Conservation (phyloP, 2,888 invertebrate genomes). For the Deroplatys truncata region DNA sequence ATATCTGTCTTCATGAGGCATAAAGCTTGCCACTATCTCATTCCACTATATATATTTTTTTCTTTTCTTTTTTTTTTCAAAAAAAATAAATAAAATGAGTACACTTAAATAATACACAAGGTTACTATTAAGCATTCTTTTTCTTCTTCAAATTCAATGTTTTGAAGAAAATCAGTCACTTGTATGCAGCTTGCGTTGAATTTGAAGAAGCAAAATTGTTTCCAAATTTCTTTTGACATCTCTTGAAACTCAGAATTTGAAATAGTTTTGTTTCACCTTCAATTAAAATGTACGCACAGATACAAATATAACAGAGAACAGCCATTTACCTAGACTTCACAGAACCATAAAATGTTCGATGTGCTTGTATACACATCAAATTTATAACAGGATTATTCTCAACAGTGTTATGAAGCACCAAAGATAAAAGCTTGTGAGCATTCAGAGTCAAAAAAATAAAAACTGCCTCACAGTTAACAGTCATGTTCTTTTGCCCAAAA, state of each 20-base stretch:
- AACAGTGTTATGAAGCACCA: slow-evolving; percentile 24
- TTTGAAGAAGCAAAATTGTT: background rate
- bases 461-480: slow-evolving; percentile 1
- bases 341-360: background rate
- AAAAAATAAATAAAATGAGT: slow-evolving; percentile 13
- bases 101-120: slow-evolving; percentile 22
- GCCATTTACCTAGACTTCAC: background rate
- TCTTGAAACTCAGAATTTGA: background rate
- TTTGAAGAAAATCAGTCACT: background rate
- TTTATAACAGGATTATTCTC: slow-evolving; percentile 9
- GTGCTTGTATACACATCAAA: background rate
- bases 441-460: slow-evolving; percentile 14
- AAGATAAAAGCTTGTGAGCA: slow-evolving; percentile 23
- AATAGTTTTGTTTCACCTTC: background rate
- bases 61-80: slow-evolving; percentile 1
- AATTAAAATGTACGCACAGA: background rate
- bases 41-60: slow-evolving; percentile 1
- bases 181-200: background rate
- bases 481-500: background rate
- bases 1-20: slow-evolving; percentile 29
- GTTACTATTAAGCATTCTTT: background rate
- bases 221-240: background rate
- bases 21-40: slow-evolving; percentile 18
- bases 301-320: background rate
- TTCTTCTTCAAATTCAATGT: background rate